Conservation (phyloP, 30 jellyfish, hydroid and myxozoan genomes). For the Cassiopea andromeda region DNA sequence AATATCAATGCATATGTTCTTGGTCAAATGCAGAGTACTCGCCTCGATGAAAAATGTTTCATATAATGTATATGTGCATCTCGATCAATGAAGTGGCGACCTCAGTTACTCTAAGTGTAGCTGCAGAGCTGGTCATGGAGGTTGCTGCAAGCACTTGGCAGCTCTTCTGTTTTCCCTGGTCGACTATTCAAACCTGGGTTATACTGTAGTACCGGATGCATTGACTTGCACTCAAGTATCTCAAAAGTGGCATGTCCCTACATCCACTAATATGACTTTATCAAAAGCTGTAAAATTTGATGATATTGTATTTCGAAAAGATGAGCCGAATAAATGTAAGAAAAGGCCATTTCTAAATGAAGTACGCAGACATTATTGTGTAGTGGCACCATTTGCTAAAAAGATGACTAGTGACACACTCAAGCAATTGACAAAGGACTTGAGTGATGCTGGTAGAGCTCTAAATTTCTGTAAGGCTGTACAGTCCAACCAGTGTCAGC, state of each 20-base stretch:
- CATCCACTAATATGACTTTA: conserved; percentile 17
- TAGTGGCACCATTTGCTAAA: conserved; percentile 14
- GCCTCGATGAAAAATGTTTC: conserved; percentile 11
- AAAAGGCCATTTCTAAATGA: conserved; percentile 22
- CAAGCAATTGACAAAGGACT: not conserved
- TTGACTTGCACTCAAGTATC: conserved; percentile 35
- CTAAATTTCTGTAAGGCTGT: conserved; percentile 3
- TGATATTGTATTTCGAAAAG: conserved; percentile 5
- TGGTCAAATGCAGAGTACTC: conserved; percentile 48
- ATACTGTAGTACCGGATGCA: not conserved
- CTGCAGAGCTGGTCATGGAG: conserved; percentile 57
- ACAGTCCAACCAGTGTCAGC: conserved; percentile 53
- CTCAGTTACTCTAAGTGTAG: not conserved
- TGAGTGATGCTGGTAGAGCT: conserved; percentile 25
- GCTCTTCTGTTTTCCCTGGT: conserved; percentile 24
- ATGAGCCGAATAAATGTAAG: not conserved
- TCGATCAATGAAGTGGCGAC: conserved; percentile 33
- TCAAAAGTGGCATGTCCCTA: conserved; percentile 20
- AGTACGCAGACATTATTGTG: not conserved
- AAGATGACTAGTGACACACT: not conserved
- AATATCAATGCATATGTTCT: not conserved
- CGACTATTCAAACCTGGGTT: conserved; percentile 31
- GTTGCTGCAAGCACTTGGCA: conserved; percentile 72
- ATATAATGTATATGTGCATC: conserved; percentile 24
- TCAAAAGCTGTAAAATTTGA: conserved; percentile 25